Evolutionary conservation across 2,797 vertebrate genomes (phyloP), one percentile per base, ranked within the genome.

Genomic region (Pseudochirops cupreus): DNA sequence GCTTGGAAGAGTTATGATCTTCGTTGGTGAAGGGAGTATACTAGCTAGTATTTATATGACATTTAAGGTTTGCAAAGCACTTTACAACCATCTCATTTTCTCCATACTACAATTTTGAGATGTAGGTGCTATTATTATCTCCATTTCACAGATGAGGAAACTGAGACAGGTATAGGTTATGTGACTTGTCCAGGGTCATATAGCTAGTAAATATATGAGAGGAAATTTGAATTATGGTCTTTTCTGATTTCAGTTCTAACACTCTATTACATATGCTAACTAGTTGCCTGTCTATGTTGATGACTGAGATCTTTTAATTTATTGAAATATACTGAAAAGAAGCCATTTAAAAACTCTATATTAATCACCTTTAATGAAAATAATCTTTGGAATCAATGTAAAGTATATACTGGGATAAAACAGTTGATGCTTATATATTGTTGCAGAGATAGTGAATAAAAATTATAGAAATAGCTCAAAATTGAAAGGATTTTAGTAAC

Each of bases 271-370:
- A 74, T 21, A 39, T 39, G 67, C 67, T 74, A 39, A 16, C 67
- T 74, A n/a, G 67, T 74, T 74, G 33, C 16, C 5, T 39, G n/a
- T 74, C 67, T 74, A 39, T 39, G 39, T n/a, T 74, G 5, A n/a
- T 18, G 33, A n/a, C 33, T n/a, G 13, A 67, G 14, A 67, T 16
- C 33, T 4, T 67, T 67, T 7, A 16, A 67, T n/a, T 67, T 67
- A 18, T 39, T 97, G 95, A 96, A 98, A 96, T 96, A 96, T 97
- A 93, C 59, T 96, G 93, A 33, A 96, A 96, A 97, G 97, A 97
- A 98, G 95, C 91, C 95, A 87, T 95, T 98, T 97, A 93, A 97
- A 96, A 97, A 97, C 95, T 96, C 91, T 56, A 96, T 95, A 93
- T 95, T 82, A 97, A 53, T 98, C 97, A 97, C 26, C 33, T 54